phyloP scores from a whole-genome alignment of 2,113 vertebrate genomes.

The Mustela lutreola region DNA sequence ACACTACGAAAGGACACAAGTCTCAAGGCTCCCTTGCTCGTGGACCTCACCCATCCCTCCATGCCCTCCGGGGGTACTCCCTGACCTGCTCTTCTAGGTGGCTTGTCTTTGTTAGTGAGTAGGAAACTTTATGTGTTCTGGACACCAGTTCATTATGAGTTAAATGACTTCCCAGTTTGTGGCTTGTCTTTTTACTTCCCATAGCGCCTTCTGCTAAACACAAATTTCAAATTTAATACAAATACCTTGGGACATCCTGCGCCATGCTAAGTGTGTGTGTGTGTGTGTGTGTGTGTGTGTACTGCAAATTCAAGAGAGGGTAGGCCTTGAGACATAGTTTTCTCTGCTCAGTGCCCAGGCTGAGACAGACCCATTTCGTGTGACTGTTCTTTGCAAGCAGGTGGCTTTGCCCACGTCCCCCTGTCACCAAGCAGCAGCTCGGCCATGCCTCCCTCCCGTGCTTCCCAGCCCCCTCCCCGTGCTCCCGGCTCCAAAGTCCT shows the following conservation, averaged over 20 bases:
- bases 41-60: neutral
- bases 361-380: neutral
- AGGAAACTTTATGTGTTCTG: neutral
- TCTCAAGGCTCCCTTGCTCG: neutral
- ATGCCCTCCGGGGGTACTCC: too few species aligned
- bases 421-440: neutral
- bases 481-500: neutral
- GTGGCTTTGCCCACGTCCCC: neutral
- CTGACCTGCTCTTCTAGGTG: neutral
- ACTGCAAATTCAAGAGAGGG: neutral
- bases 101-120: neutral
- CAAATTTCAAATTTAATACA: neutral
- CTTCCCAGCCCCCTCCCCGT: neutral
- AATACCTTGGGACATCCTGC: neutral
- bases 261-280: too few species aligned
- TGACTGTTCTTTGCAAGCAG: neutral
- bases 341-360: neutral
- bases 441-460: neutral
- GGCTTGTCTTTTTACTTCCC: neutral
- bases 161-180: neutral
- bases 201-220: neutral
- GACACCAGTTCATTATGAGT: neutral
- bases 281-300: neutral
- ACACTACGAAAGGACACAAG: neutral
- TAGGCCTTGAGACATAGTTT: neutral